Base-by-base conservation (phyloP, 1,140 invertebrate genomes). In the Trachymyrmex septentrionalis region DNA sequence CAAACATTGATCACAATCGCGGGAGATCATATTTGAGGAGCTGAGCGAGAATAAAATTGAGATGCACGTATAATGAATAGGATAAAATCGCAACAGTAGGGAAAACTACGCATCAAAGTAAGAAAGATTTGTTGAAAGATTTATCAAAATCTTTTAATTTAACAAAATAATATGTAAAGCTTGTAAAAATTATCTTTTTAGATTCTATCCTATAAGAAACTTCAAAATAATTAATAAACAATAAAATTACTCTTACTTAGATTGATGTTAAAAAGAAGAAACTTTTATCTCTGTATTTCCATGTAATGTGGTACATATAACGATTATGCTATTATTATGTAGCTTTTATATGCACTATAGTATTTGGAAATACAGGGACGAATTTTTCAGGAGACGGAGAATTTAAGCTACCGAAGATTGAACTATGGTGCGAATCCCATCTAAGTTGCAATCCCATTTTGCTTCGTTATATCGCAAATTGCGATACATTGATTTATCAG, bases 21-120 rank as follows among this genome's bases (percentile, higher is more conserved):
- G 86, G 77, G 89, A 90, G 89, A 90, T 90, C 89, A 81, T 90
- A 87, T 67, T 38, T 27, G 59, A 55, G 48, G 76, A 64, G 86
- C 76, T 80, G 80, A 77, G 21, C 14, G 21, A 38, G 16, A 27
- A 16, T 44, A 59, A 59, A 4, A 50, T 50, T 50, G 14, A 50
- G 14, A 50, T 50, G 9, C 48, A 50, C 48, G 48, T 3, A 44
- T 44, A 44, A 50, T 50, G 48, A 4, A 59, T 59, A 0, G 30
- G 6, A 75, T 21, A 76, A 61, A 4, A 38, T 55, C 9, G 3
- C 30, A 2, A 27, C 1, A 69, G 12, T 30, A 48, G 10, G 19
- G 10, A 53, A 76, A 75, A 76, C 30, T 24, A 21, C n/a, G 71
- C 48, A 21, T 6, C 27, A 16, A 57, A 73, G 0, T 19, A 2